Percentiles rank a stretch among this genome's conserved stretches.
Evolutionary conservation across 2,113 vertebrate genomes (phyloP).

Genomic region (Rhipidura dahli): DNA sequence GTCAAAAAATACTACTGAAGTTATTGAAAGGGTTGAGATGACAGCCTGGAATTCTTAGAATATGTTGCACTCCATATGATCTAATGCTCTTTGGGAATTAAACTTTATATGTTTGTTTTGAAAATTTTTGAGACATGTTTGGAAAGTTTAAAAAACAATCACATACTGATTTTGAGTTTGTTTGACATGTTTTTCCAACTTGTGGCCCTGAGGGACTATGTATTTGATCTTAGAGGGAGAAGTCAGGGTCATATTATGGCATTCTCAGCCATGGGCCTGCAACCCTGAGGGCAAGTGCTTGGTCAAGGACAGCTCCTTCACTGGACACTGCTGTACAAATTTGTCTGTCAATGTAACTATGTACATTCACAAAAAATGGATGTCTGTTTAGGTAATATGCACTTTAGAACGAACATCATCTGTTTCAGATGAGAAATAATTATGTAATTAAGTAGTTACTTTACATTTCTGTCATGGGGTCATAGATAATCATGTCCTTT

Average conservation of each 20-base stretch:
- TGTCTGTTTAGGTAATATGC: not conserved
- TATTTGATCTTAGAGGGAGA: not conserved
- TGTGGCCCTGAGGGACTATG: not conserved
- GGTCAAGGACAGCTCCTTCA: not conserved
- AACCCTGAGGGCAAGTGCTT: not conserved
- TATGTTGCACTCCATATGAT: not conserved
- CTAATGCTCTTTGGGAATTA: not conserved
- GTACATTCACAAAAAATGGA: not conserved
- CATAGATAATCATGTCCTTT: not conserved
- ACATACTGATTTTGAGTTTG: not conserved
- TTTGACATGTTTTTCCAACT: not conserved
- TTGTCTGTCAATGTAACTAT: not conserved
- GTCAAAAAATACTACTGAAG: not conserved
- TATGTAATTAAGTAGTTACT: not conserved
- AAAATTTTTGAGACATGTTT: not conserved
- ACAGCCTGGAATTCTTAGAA: not conserved
- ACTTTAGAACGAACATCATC: not conserved
- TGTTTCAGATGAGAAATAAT: not conserved
- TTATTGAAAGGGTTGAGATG: not conserved
- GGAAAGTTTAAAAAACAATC: not conserved
- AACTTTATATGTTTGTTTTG: not conserved
- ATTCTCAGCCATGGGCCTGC: accelerated
- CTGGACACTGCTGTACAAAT: not conserved
- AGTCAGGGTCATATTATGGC: not conserved
- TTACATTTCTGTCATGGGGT: not conserved